Conservation (phyloP, 2,113 vertebrate species). For the Pachypanchax playfairii region DNA sequence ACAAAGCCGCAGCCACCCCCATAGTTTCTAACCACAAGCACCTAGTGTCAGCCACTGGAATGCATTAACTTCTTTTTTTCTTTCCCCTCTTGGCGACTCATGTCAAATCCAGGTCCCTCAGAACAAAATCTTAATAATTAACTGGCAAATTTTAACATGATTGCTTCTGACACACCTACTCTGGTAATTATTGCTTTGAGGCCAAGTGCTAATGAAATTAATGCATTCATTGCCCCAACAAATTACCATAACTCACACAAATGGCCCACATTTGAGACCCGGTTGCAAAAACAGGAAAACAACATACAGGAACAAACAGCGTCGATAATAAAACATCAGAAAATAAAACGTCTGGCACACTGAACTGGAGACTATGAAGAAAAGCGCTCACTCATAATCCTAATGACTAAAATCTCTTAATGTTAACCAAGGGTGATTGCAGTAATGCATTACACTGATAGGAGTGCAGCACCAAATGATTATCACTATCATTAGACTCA, state of each 20-base stretch:
- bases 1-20: slow-evolving; percentile 51
- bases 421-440: slow-evolving; percentile 77
- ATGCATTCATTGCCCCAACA: slow-evolving; percentile 99
- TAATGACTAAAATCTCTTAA: slow-evolving; percentile 83
- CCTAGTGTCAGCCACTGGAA: slow-evolving; percentile 69
- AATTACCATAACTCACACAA: slow-evolving; percentile 99
- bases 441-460: slow-evolving; percentile 71
- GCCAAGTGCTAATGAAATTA: slow-evolving; percentile 99
- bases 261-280: slow-evolving; percentile 94
- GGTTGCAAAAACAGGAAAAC: slow-evolving; percentile 70
- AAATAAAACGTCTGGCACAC: slow-evolving; percentile 82
- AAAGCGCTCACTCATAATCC: slow-evolving; percentile 78
- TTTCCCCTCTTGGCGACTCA: slow-evolving; percentile 83
- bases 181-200: slow-evolving; percentile 99
- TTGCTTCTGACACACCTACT: slow-evolving; percentile 99
- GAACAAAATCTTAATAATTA: slow-evolving; percentile 99
- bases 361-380: slow-evolving; percentile 75
- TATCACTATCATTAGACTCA: slow-evolving; percentile 77
- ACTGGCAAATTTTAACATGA: slow-evolving; percentile 99
- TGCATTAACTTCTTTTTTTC: slow-evolving; percentile 69
- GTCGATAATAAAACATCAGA: slow-evolving; percentile 69
- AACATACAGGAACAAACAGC: slow-evolving; percentile 40
- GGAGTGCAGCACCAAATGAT: slow-evolving; percentile 70
- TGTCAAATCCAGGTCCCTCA: slow-evolving; percentile 92
- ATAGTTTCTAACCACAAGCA: slow-evolving; percentile 67